Base-by-base conservation (phyloP, 2,113 vertebrate species). In the Misgurnus anguillicaudatus region DNA sequence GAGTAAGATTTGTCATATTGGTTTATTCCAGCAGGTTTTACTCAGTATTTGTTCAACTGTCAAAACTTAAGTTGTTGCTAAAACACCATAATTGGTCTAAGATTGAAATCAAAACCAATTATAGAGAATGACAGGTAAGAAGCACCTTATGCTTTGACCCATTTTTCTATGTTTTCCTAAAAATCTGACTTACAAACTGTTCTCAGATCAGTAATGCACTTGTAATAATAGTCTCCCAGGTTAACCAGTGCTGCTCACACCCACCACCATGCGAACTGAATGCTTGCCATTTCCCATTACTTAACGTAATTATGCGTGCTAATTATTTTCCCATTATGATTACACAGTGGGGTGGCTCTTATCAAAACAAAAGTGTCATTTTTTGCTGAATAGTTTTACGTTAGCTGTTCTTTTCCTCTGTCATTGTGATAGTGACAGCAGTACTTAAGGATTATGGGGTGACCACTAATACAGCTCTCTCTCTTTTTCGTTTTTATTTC, bases 261-360 rank as follows among this genome's bases (percentile, higher is more conserved):
- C 60, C 36, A 51, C 75, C 51, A 53, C 69, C 70, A 24, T 79
- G 4, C 83, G 72, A 80, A 63, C 78, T 74, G 64, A 85, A 74
- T 58, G 61, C 68, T 85, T 71, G 75, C 67, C 19, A 42, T 85
- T 82, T 84, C 67, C 71, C 74, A 87, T 89, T 89, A 86, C 42
- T 31, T 71, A 48, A 78, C 76, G 80, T 87, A 87, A 87, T 90
- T 84, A 85, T 10, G 78, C 60, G 6, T 86, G 77, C 60, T 90
- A 87, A 89, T 88, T 87, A 86, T 88, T 86, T 87, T 70, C 80
- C 80, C 80, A 80, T 85, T 86, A 84, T 87, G 77, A 86, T 87
- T 87, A 86, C 85, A 86, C 85, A 87, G 83, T 74, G 55, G 81
- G 85, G 78, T 85, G 58, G 41, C 78, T 73, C 87, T 86, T 85